These are phyloP conservation scores for Rhyacichthys aspro DNA, from an alignment of 2,797 vertebrate species.

Conservation along the genomic window DNA sequence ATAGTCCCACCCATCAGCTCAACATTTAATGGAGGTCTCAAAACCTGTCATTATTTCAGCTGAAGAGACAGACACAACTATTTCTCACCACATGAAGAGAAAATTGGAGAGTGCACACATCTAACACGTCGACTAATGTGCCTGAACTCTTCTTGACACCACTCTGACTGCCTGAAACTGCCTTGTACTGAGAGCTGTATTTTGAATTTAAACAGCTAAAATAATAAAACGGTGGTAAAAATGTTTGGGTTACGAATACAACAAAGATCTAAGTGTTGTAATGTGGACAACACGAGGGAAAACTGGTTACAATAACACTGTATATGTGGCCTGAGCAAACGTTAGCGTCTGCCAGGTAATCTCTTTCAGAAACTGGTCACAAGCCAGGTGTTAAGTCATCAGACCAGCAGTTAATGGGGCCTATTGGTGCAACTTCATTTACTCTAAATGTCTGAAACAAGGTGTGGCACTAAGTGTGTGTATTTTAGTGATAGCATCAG, in stretches of 20 bases:
- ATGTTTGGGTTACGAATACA: background rate
- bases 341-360: background rate
- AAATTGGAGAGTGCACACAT: conserved; percentile 40
- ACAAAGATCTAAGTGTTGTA: background rate
- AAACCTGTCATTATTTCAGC: conserved; percentile 56
- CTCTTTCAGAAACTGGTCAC: background rate
- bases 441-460: conserved; percentile 33
- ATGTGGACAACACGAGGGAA: conserved; percentile 1
- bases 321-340: background rate
- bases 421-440: conserved; percentile 26
- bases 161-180: conserved; percentile 16
- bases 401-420: conserved; percentile 47
- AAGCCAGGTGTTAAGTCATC: conserved; percentile 1
- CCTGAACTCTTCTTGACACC: conserved; percentile 43
- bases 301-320: background rate
- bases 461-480: conserved; percentile 25
- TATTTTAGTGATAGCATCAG: conserved; percentile 7
- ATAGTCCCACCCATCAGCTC: conserved; percentile 34
- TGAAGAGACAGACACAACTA: conserved; percentile 35
- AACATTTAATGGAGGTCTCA: conserved; percentile 43
- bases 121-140: conserved; percentile 52
- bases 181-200: no score
- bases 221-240: conserved; percentile 29
- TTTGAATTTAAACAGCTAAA: conserved; percentile 13
- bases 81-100: conserved; percentile 26